phyloP scores from a whole-genome alignment of 1,140 invertebrate species.

The Araneus ventricosus region DNA sequence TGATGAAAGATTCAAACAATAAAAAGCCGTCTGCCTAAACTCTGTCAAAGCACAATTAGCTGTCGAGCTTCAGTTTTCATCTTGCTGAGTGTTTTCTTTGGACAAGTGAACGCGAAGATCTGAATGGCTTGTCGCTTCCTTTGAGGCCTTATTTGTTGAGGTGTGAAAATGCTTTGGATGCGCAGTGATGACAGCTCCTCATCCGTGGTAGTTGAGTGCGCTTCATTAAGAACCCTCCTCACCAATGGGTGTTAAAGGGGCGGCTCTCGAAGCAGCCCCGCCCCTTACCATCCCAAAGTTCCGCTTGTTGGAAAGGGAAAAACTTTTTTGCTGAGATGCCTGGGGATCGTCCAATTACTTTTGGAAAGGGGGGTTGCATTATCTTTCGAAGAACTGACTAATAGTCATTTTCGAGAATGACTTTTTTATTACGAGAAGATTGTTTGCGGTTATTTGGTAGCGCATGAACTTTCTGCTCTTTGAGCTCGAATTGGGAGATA shows the following conservation, averaged over 20 bases:
- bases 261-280: not conserved
- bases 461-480: too few relatives aligned
- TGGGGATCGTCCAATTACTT: not conserved
- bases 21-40: not conserved
- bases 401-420: too few relatives aligned
- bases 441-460: too few relatives aligned
- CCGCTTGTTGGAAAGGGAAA: not conserved
- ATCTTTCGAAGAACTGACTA: not conserved
- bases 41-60: not conserved
- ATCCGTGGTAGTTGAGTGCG: conserved; percentile 6
- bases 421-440: too few relatives aligned
- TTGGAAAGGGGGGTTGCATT: not conserved
- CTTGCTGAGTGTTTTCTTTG: not conserved
- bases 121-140: conserved; percentile 33
- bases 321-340: not conserved
- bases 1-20: not conserved
- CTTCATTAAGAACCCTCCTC: conserved; percentile 47
- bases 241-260: conserved; percentile 37
- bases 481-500: too few relatives aligned
- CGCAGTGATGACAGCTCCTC: conserved; percentile 53
- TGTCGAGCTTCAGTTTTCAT: not conserved
- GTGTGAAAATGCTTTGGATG: conserved; percentile 55
- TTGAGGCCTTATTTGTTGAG: conserved; percentile 70
- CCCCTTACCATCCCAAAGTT: conserved; percentile 1
- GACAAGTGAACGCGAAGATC: not conserved